phyloP scores from a whole-genome alignment of 2,888 invertebrate species.

The Entomobrya multifasciata region DNA sequence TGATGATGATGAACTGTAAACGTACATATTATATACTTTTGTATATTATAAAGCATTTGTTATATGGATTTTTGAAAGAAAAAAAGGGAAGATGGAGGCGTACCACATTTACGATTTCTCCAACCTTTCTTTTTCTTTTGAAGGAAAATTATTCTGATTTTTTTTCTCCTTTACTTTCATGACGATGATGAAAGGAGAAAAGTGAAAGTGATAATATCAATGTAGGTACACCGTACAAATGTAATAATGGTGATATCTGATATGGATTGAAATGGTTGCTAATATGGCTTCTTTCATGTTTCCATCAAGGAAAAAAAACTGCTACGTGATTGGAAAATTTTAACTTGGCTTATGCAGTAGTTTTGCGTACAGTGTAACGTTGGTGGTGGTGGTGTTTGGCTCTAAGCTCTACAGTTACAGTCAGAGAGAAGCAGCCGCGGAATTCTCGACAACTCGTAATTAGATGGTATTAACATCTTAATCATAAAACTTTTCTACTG shows the following conservation, averaged over 20 bases:
- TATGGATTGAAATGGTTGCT: not conserved
- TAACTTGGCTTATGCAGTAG: too few relatives aligned
- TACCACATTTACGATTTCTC: not conserved
- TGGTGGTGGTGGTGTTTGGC: too few relatives aligned
- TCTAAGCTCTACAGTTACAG: too few relatives aligned
- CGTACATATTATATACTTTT: too few relatives aligned
- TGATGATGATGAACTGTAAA: too few relatives aligned
- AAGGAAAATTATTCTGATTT: not conserved
- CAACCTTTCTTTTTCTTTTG: not conserved
- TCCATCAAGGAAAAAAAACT: too few relatives aligned
- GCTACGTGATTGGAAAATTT: constrained; percentile 4
- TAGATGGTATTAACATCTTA: constrained; percentile 46
- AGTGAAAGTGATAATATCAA: not conserved
- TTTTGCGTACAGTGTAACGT: too few relatives aligned
- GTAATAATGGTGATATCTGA: too few relatives aligned
- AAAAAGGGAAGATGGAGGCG: constrained; percentile 11
- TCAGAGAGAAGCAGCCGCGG: too few relatives aligned
- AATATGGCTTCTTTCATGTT: too few relatives aligned
- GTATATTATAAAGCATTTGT: not conserved
- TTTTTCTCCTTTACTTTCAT: too few relatives aligned
- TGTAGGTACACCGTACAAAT: too few relatives aligned
- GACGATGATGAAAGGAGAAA: not conserved
- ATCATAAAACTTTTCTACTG: constrained; percentile 43
- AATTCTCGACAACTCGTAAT: constrained; percentile 38
- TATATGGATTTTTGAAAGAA: not conserved